Percentiles rank a stretch among this genome's conserved stretches.
Evolutionary conservation across 2,888 invertebrate genomes (phyloP).

Genomic region (Pterostichus madidus): DNA sequence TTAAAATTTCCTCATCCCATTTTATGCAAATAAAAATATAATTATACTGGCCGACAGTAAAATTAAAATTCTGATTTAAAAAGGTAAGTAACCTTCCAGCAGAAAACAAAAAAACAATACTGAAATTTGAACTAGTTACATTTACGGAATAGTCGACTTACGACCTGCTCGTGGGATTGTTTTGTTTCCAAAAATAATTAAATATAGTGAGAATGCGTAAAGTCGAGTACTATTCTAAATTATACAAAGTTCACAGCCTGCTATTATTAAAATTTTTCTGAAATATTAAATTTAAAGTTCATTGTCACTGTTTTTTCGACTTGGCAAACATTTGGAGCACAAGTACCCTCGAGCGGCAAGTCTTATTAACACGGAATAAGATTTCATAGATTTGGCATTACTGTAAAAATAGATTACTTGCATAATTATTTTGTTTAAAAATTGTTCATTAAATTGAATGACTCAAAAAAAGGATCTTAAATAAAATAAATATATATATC

Average conservation of each 20-base stretch:
- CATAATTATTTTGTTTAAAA: too few species aligned
- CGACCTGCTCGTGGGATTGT: conserved; percentile 18
- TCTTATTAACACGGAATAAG: too few species aligned
- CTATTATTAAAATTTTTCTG: conserved; percentile 49
- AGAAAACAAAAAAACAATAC: conserved; percentile 32
- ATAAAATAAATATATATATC: too few species aligned
- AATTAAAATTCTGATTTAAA: conserved; percentile 57
- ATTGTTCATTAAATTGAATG: too few species aligned
- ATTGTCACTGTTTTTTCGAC: conserved; percentile 33
- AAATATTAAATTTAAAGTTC: conserved; percentile 52
- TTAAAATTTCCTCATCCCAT: conserved; percentile 5
- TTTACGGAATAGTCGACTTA: conserved; percentile 1
- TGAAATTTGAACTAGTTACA: conserved; percentile 2
- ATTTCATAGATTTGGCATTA: too few species aligned
- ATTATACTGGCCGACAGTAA: conserved; percentile 26
- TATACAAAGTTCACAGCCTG: conserved; percentile 38
- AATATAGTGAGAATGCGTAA: conserved; percentile 48
- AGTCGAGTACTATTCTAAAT: conserved; percentile 1
- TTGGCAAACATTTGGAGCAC: not conserved
- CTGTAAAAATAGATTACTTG: too few species aligned
- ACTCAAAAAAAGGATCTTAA: too few species aligned
- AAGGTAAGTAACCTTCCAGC: conserved; percentile 52
- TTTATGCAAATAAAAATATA: conserved; percentile 62
- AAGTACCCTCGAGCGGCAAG: not conserved
- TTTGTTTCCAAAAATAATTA: conserved; percentile 60